Percentiles rank a stretch among this genome's conserved stretches.
Conservation (phyloP, 2,797 vertebrate genomes). For the Toxotes lorentzi region DNA sequence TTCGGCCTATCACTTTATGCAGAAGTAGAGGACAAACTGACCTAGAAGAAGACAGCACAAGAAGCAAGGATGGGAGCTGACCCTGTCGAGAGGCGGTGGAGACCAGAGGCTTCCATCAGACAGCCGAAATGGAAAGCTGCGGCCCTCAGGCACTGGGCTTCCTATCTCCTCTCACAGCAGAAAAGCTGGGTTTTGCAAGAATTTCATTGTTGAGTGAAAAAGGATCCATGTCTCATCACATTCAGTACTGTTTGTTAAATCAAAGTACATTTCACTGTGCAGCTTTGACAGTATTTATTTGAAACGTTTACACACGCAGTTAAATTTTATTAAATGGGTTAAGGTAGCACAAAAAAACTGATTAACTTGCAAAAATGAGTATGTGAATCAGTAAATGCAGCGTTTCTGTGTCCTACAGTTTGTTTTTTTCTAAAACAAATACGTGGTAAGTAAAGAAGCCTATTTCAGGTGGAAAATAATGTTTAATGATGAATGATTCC, state of each 20-base stretch:
- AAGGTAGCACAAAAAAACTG: not conserved
- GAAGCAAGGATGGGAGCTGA: conserved; percentile 29
- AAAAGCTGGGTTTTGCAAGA: conserved; percentile 52
- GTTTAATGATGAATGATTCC: not conserved
- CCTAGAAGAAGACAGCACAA: conserved; percentile 48
- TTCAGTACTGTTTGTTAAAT: conserved; percentile 26
- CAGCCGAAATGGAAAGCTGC: conserved; percentile 35
- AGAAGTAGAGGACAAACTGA: conserved; percentile 64
- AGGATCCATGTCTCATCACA: conserved; percentile 14
- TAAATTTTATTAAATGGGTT: conserved; percentile 3
- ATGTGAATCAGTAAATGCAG: not conserved
- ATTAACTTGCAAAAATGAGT: too few relatives aligned
- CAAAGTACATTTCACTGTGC: not conserved
- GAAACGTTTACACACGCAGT: not conserved
- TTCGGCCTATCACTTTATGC: conserved; percentile 50
- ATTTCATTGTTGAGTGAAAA: conserved; percentile 42
- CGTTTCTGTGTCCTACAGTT: not conserved
- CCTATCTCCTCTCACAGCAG: conserved; percentile 56
- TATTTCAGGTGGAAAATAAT: not conserved
- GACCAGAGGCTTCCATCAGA: conserved; percentile 50
- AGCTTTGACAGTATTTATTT: not conserved
- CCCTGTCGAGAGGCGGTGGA: conserved; percentile 37
- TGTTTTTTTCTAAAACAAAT: not conserved
- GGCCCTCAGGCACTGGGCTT: conserved; percentile 44
- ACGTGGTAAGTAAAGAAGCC: not conserved